These are phyloP conservation scores for Danionella dracula DNA, from an alignment of 2,797 vertebrate species.

Conservation along the genomic window DNA sequence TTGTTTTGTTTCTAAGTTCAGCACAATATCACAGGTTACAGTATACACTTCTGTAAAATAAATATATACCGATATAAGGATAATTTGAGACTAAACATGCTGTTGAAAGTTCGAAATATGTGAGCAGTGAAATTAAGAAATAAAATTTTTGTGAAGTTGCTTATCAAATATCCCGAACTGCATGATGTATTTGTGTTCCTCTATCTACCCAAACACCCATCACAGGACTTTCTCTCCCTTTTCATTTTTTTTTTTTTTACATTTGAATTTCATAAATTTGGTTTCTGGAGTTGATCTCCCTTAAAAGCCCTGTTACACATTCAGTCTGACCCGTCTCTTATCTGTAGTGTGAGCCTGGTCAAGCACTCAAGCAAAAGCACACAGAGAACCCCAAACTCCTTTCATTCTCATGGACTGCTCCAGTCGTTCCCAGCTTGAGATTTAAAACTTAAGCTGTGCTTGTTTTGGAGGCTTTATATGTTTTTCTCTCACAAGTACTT, in stretches of 20 bases:
- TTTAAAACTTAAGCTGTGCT: constrained; percentile 25
- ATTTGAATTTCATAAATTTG: neutral
- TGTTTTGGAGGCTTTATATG: constrained; percentile 16
- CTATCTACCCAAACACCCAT: neutral
- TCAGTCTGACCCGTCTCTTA: neutral
- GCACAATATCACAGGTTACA: too few relatives aligned
- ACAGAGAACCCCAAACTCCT: constrained; percentile 6
- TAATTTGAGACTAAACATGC: too few relatives aligned
- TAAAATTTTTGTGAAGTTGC: too few relatives aligned
- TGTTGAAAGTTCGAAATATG: too few relatives aligned
- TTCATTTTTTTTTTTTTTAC: neutral
- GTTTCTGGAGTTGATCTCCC: neutral
- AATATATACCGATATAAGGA: too few relatives aligned
- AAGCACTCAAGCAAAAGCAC: constrained; percentile 19
- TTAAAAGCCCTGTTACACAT: neutral
- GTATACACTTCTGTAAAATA: too few relatives aligned
- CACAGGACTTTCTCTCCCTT: neutral
- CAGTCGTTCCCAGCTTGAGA: constrained; percentile 13
- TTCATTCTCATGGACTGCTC: constrained; percentile 6
- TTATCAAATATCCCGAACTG: too few relatives aligned
- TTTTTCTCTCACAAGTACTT: constrained; percentile 21
- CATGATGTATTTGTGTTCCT: too few relatives aligned
- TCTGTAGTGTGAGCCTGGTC: neutral
- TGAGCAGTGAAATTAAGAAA: too few relatives aligned
- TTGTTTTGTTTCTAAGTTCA: too few relatives aligned